Evolutionary conservation across 1,140 invertebrate species (phyloP), one percentile per base, ranked within the genome.

Genomic region (Caenorhabditis tropicalis): DNA sequence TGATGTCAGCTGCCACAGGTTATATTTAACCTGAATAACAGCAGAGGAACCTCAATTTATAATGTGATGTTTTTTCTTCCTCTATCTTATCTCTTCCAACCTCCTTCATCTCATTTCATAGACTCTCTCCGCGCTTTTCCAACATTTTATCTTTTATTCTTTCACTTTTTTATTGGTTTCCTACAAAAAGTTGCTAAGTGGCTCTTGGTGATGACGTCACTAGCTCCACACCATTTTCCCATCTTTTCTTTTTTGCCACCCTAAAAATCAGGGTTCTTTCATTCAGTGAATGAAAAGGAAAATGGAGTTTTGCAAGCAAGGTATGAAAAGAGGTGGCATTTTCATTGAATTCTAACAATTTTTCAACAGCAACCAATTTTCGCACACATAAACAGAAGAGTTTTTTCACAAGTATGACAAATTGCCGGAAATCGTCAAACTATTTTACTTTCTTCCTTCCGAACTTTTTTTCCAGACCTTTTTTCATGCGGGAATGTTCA

Each of bases 31-130:
- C 21, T 36, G 43, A 74, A 74, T 74, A 74, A 43, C 36, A 74
- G 36, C 65, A 74, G 33, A 43, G 36, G 65, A 74, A 74, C 65
- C 65, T 74, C 65, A 74, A 74, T 74, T 74, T 74, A 74, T 74
- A 74, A 43, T 74, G 65, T 74, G 65, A 16, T 46, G 65, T 74
- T 74, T 74, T 74, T 74, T 46, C 65, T 43, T 74, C 29, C 5
- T 65, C 21, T 27, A 10, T 58, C 36, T 46, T 74, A 24, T 74
- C 65, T 46, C 29, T 74, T 65, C 58, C 31, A 65, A 65, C 58
- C 31, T 65, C 16, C n/a, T 36, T 65, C 58, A 36, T 65, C 29
- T 16, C 58, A 33, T 65, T 65, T 65, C 29, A 36, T n/a, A n/a
- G n/a, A n/a, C 5, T 65, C 21, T 27, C 21, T 58, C 36, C 24